Evolutionary conservation across 37 sponge, comb jelly and placozoan species (phyloP).

Genomic region (Dysidea cf. avara): DNA sequence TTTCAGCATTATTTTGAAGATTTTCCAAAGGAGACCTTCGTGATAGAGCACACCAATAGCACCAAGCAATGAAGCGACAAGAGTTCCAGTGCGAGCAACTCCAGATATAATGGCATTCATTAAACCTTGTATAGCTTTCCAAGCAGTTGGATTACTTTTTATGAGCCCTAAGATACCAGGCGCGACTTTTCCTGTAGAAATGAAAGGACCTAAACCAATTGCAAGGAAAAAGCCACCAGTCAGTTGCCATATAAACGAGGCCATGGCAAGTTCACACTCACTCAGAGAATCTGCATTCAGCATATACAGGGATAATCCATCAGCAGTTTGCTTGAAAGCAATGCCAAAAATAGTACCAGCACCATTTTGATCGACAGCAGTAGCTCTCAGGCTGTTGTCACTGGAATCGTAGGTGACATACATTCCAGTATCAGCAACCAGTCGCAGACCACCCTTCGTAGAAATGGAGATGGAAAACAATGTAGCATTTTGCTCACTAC

Average conservation of each 20-base stretch:
- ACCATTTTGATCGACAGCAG: too few relatives aligned
- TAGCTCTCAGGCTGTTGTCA: not conserved
- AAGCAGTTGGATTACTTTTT: not conserved
- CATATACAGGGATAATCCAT: not conserved
- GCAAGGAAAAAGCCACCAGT: slow-evolving; percentile 9
- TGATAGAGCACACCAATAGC: slow-evolving; percentile 12
- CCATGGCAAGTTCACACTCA: not conserved
- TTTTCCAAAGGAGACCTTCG: too few relatives aligned
- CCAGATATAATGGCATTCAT: too few relatives aligned
- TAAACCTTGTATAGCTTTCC: slow-evolving; percentile 1
- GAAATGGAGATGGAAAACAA: not conserved
- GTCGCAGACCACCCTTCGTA: not conserved
- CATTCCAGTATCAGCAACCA: not conserved
- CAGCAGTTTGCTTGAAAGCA: not conserved
- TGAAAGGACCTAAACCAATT: slow-evolving; percentile 3
- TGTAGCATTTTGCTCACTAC: not conserved
- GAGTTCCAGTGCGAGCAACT: slow-evolving; percentile 8
- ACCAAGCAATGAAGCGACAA: slow-evolving; percentile 39
- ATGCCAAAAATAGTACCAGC: slow-evolving; percentile 2
- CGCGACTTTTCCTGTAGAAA: not conserved
- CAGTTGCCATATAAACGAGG: not conserved
- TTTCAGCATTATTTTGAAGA: too few relatives aligned
- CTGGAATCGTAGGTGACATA: not conserved
- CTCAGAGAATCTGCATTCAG: not conserved
- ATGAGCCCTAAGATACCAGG: not conserved